A percentile compares a stretch with the other conserved stretches of the same genome.
Evolutionary conservation across 35 echinoderm and acorn worm species (phyloP).

Genomic region (Acanthaster planci): DNA sequence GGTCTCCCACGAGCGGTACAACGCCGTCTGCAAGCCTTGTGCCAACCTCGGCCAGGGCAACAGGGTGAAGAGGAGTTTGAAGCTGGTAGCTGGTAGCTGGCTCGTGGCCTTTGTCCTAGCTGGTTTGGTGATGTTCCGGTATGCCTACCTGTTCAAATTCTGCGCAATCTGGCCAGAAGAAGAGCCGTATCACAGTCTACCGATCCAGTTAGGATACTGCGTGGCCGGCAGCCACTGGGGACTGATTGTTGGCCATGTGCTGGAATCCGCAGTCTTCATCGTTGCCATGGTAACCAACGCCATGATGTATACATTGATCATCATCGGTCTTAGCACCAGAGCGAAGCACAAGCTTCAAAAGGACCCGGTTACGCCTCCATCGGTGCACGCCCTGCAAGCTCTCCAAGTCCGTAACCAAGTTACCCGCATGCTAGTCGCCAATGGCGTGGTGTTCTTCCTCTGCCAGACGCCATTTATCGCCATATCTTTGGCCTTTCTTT

Average conservation of each 20-base stretch:
- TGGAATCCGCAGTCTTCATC: constrained; percentile 34
- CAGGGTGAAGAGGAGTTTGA: not conserved
- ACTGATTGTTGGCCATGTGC: not conserved
- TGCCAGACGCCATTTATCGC: constrained; percentile 36
- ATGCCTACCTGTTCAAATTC: not conserved
- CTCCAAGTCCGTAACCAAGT: constrained; percentile 39
- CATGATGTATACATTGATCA: constrained; percentile 38
- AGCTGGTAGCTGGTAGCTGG: constrained; percentile 17
- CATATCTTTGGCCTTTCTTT: not conserved
- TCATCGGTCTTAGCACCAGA: not conserved
- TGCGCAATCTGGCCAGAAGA: constrained; percentile 32
- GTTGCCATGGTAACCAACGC: constrained; percentile 20
- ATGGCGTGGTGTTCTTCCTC: constrained; percentile 49
- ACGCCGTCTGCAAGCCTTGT: constrained; percentile 53
- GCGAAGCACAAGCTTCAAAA: not conserved
- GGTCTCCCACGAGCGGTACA: constrained; percentile 37
- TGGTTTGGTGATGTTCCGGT: not conserved
- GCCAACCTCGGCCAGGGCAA: not conserved
- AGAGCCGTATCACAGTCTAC: constrained; percentile 3
- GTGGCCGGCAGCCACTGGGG: not conserved
- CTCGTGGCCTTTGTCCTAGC: not conserved
- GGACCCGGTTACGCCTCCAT: not conserved
- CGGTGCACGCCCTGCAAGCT: not conserved
- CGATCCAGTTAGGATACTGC: constrained; percentile 8
- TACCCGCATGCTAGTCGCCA: constrained; percentile 39